Evolutionary conservation across 1,140 invertebrate genomes (phyloP).

Genomic region (Zophobas atratus): DNA sequence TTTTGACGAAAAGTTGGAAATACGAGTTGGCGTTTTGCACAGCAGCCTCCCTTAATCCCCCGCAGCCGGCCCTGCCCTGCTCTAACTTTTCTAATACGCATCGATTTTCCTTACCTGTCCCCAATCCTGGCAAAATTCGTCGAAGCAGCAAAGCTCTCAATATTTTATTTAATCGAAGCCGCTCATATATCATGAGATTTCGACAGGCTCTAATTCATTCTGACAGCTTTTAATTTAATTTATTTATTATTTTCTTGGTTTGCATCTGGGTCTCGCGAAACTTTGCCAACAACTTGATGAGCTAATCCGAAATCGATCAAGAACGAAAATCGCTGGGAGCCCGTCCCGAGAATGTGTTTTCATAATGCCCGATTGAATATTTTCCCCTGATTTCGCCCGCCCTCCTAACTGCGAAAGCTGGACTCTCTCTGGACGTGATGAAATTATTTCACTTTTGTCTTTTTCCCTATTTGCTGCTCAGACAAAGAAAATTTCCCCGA

Average conservation of each 20-base stretch:
- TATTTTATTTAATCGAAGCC: conserved; percentile 32
- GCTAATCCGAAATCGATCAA: conserved; percentile 37
- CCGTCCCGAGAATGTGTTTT: neutral
- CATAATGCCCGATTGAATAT: conserved; percentile 38
- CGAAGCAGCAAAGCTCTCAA: neutral
- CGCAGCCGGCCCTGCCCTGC: too few species aligned
- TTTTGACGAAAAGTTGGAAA: too few species aligned
- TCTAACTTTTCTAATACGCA: too few species aligned
- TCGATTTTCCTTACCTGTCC: too few species aligned
- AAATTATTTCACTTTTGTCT: conserved; percentile 41
- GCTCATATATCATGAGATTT: conserved; percentile 32
- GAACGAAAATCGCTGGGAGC: conserved; percentile 16
- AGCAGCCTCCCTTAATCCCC: too few species aligned
- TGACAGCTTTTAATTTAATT: conserved; percentile 34
- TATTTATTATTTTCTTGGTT: conserved; percentile 43
- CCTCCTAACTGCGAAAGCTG: conserved; percentile 17
- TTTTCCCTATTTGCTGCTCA: conserved; percentile 19
- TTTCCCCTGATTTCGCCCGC: conserved; percentile 29
- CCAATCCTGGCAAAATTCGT: too few species aligned
- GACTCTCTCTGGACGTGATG: conserved; percentile 27
- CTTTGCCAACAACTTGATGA: conserved; percentile 30
- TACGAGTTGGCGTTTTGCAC: too few species aligned
- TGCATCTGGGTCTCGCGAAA: conserved; percentile 26
- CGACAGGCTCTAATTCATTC: conserved; percentile 31
- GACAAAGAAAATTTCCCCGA: conserved; percentile 12